Percentiles rank a stretch among this genome's conserved stretches.
These are phyloP conservation scores for Macrotis lagotis DNA, from an alignment of 2,113 vertebrate genomes.

Conservation along the genomic window DNA sequence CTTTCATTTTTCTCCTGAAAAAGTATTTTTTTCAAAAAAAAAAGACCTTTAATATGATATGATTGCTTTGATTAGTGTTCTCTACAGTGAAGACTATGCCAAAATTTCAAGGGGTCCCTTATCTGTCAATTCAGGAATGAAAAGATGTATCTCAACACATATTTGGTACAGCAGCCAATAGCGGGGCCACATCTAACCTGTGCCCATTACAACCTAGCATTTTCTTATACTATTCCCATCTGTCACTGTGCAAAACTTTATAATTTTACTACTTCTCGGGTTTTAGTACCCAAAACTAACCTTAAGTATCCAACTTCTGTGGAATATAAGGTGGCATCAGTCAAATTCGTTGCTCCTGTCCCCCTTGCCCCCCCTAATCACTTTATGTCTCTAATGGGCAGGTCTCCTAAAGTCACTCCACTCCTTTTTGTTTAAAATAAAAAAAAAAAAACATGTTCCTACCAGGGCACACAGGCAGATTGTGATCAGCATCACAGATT, in stretches of 20 bases:
- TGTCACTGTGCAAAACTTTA: neutral
- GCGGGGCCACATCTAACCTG: neutral
- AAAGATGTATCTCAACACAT: neutral
- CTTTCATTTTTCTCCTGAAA: neutral
- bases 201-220: neutral
- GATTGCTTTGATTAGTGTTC: neutral
- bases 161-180: neutral
- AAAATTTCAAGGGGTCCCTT: neutral
- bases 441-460: too few relatives aligned
- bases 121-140: neutral
- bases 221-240: too few relatives aligned
- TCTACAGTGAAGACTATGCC: neutral
- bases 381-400: neutral
- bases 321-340: neutral
- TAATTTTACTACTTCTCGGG: neutral
- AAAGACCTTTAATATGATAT: neutral
- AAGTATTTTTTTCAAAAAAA: constrained; percentile 17
- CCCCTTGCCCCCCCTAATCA: neutral
- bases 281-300: neutral
- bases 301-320: neutral
- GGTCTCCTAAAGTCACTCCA: neutral
- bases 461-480: neutral
- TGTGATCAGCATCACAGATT: neutral
- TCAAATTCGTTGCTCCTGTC: neutral
- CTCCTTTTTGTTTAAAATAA: neutral